A percentile compares a stretch with the other conserved stretches of the same genome.
Conservation (phyloP, 2,888 invertebrate species). For the Chloromyia formosa region DNA sequence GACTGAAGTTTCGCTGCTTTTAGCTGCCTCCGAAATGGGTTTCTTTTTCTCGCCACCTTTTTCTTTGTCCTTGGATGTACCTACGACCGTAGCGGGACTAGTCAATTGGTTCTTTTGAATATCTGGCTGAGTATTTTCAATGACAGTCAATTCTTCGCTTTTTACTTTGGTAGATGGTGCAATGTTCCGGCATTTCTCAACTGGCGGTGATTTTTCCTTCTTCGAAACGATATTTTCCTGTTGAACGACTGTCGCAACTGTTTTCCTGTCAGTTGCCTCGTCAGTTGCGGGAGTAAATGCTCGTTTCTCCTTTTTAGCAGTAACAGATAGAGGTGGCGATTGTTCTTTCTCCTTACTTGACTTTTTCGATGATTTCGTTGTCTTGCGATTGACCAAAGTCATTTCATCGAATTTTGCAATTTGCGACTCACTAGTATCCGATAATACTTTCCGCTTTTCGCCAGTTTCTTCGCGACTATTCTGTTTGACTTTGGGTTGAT, state of each 20-base stretch:
- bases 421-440: not conserved
- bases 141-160: not conserved
- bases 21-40: not conserved
- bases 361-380: constrained; percentile 9
- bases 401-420: constrained; percentile 43
- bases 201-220: constrained; percentile 45
- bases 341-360: constrained; percentile 23
- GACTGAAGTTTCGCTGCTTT: not conserved
- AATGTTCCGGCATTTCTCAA: no score
- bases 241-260: constrained; percentile 2
- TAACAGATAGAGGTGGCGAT: not conserved
- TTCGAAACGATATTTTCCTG: constrained; percentile 31
- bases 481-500: not conserved
- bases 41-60: not conserved
- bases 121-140: constrained; percentile 13
- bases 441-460: not conserved
- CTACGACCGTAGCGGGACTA: not conserved
- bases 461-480: not conserved
- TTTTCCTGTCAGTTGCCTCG: not conserved
- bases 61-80: not conserved
- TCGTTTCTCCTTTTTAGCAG: not conserved
- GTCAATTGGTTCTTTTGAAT: not conserved
- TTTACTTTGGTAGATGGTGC: not conserved
- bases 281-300: not conserved
- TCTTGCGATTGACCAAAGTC: constrained; percentile 26